phyloP scores from a whole-genome alignment of 2,113 vertebrate species.

The Rhizomys pruinosus region DNA sequence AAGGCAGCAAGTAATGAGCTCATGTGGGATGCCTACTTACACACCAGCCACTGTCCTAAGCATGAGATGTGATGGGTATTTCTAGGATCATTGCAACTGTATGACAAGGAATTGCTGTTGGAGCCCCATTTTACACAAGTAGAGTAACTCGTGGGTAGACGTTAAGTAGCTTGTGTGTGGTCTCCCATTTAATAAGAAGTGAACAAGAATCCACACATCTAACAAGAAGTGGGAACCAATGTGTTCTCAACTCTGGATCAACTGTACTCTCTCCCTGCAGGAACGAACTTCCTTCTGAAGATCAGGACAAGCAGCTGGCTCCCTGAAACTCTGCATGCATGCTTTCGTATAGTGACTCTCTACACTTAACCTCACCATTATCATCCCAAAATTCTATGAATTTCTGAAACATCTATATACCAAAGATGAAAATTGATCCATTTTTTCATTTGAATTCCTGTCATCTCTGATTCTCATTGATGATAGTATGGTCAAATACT shows the following conservation, averaged over 20 bases:
- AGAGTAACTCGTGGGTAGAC: not conserved
- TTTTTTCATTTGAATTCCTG: slow-evolving; percentile 31
- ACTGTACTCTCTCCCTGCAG: accelerated
- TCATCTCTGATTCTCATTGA: slow-evolving; percentile 11
- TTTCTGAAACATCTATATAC: not conserved
- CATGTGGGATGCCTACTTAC: accelerated
- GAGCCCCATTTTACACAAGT: not conserved
- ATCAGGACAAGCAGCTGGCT: not conserved
- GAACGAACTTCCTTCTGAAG: not conserved
- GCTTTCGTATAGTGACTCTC: not conserved
- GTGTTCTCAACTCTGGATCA: not conserved
- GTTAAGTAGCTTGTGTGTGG: not conserved
- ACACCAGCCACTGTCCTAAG: not conserved
- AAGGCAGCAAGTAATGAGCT: not conserved
- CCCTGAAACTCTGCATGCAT: not conserved
- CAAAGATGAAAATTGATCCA: not conserved
- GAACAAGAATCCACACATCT: not conserved
- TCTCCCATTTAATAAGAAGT: not conserved
- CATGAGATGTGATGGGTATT: not conserved
- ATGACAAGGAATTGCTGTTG: not conserved
- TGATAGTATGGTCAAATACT: not conserved
- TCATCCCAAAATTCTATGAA: not conserved
- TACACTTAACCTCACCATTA: not conserved
- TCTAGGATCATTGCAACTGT: not conserved
- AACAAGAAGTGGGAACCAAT: not conserved